Evolutionary conservation across 1,140 invertebrate genomes (phyloP).

Genomic region (Dendroctonus valens): DNA sequence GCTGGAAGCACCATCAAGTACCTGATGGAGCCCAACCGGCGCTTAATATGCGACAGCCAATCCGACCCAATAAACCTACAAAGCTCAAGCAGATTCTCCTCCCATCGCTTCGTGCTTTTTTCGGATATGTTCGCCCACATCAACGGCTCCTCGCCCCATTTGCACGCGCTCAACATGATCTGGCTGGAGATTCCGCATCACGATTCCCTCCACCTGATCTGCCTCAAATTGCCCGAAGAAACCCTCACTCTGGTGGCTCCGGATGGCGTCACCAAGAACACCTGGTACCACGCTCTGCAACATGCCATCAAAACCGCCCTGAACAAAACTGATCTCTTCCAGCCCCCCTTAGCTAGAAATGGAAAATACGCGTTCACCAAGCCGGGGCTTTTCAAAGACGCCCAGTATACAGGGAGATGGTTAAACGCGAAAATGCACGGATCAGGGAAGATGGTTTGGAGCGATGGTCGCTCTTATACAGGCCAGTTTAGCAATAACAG

Average conservation of each 20-base stretch:
- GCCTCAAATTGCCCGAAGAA: conserved; percentile 76
- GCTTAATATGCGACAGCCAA: conserved; percentile 76
- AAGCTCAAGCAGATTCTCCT: conserved; percentile 66
- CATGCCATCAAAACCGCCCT: conserved; percentile 61
- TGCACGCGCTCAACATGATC: conserved; percentile 69
- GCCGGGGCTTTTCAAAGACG: conserved; percentile 66
- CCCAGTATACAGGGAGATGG: conserved; percentile 76
- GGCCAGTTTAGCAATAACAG: conserved; percentile 76
- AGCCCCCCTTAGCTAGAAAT: conserved; percentile 68
- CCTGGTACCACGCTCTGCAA: conserved; percentile 74
- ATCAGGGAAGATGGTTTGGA: conserved; percentile 75
- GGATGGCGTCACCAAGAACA: conserved; percentile 67
- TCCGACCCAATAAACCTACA: conserved; percentile 65
- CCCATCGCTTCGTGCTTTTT: conserved; percentile 75
- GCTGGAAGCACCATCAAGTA: conserved; percentile 65
- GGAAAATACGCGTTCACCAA: conserved; percentile 69
- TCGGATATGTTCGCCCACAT: conserved; percentile 74
- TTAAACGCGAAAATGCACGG: conserved; percentile 79
- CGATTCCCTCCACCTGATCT: conserved; percentile 35
- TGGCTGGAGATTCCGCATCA: conserved; percentile 71
- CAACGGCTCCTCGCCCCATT: conserved; percentile 59
- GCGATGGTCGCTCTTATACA: conserved; percentile 73
- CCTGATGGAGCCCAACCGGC: conserved; percentile 64
- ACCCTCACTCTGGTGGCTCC: conserved; percentile 65
- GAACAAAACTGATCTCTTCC: conserved; percentile 55